phyloP scores from a whole-genome alignment of 2,113 vertebrate genomes.

The Sakesphorus luctuosus region DNA sequence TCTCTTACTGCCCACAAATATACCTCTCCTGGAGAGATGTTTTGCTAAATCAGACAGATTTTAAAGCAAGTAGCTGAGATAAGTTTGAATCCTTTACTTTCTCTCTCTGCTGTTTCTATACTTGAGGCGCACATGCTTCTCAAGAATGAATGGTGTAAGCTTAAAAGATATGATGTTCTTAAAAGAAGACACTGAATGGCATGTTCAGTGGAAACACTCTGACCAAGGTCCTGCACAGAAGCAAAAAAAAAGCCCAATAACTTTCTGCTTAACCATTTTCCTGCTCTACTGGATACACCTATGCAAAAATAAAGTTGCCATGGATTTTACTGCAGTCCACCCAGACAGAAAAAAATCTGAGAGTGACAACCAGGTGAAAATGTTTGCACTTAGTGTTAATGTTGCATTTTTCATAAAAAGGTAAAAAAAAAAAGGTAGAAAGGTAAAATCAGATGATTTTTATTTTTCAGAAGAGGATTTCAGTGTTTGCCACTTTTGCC shows the following conservation, averaged over 20 bases:
- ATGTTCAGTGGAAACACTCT: not conserved
- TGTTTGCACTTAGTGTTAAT: accelerated
- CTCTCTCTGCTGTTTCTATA: accelerated
- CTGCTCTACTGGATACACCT: not conserved
- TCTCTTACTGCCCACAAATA: not conserved
- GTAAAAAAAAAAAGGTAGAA: not conserved
- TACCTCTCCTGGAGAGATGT: not conserved
- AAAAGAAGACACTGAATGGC: not conserved
- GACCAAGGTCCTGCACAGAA: not conserved
- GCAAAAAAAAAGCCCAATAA: not conserved
- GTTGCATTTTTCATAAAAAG: not conserved
- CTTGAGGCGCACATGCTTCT: not conserved
- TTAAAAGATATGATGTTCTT: not conserved
- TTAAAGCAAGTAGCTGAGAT: not conserved
- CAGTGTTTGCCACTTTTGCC: not conserved
- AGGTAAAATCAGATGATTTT: not conserved
- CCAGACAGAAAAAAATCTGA: not conserved
- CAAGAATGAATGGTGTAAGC: not conserved
- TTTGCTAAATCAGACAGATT: not conserved
- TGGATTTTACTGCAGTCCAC: not conserved
- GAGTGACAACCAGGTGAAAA: not conserved
- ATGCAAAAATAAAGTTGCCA: not conserved
- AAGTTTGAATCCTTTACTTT: not conserved
- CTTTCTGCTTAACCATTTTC: not conserved
- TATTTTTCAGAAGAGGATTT: not conserved